Percentiles rank a stretch among this genome's conserved stretches.
phyloP scores from a whole-genome alignment of 2,113 vertebrate genomes.

The Onychostruthus taczanowskii region DNA sequence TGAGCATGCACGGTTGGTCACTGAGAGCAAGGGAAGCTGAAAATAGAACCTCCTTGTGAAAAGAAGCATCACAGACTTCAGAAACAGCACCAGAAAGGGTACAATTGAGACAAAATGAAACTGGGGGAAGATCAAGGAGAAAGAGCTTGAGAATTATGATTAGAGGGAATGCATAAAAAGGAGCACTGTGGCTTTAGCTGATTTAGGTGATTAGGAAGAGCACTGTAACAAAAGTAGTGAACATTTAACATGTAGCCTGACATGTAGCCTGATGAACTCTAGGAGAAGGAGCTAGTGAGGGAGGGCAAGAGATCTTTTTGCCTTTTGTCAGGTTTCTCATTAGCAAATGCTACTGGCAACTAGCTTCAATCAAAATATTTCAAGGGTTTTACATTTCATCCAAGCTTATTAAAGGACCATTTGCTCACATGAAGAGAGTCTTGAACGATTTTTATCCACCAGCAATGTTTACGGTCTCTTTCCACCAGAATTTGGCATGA shows the following conservation, averaged over 20 bases:
- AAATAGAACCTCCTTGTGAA: slow-evolving; percentile 49
- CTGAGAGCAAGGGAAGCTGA: slow-evolving; percentile 28
- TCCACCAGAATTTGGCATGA: neutral
- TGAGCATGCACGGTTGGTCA: slow-evolving; percentile 15
- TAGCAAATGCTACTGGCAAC: neutral
- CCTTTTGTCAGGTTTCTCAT: neutral
- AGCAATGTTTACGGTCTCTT: neutral
- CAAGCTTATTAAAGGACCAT: neutral
- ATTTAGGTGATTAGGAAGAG: neutral
- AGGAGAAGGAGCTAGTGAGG: neutral
- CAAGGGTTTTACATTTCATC: neutral
- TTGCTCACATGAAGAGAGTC: neutral
- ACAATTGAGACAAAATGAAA: neutral
- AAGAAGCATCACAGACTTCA: slow-evolving; percentile 6
- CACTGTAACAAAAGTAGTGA: neutral
- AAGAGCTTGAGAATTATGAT: neutral
- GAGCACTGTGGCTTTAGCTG: neutral
- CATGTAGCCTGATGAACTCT: neutral
- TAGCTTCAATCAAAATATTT: neutral
- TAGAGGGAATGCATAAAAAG: neutral
- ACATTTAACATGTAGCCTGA: neutral
- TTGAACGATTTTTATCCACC: neutral
- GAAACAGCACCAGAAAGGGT: neutral
- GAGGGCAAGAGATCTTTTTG: neutral
- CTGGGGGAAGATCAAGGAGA: neutral